Base-by-base conservation (phyloP, 2,797 vertebrate genomes). In the Meda fulgida region DNA sequence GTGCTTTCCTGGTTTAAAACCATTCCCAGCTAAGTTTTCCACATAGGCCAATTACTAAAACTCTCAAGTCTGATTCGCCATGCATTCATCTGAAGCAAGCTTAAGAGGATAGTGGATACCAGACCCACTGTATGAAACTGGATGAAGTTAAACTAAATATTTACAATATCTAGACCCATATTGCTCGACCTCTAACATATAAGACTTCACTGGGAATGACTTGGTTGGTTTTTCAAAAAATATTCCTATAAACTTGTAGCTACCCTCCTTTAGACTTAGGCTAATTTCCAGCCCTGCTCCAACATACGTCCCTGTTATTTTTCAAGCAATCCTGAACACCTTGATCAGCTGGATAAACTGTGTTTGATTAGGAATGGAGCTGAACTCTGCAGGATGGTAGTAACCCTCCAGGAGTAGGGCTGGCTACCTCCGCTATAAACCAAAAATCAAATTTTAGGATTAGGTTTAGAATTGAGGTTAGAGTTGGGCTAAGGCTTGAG, bases 11-110 rank as follows among this genome's bases (percentile, higher is more conserved):
- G 67, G 87, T 92, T 92, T 93, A 91, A 93, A 93, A 84, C 87
- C 78, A 83, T 91, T 89, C 83, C 88, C 86, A 90, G 90, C 87
- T 84, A 91, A 93, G 83, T 88, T 89, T 92, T 91, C 91, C 85
- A 92, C 88, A 90, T 79, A 53, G 84, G 88, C 69, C 90, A 88
- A 91, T 93, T 91, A 92, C 84, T 70, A 69, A 55, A 73, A 51
- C 88, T 78, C 88, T 82, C 51, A 73, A 60, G 38, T 7, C 78
- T 89, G 89, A 89, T 91, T 93, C 89, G 84, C 80, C 85, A 78
- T 7, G 53, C 77, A 78, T 89, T 89, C 84, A 84, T 83, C 86
- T 78, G 46, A 88, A 53, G 90, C 87, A 26, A 19, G 87, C 83
- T 86, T 86, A 85, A 79, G 87, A 82, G 71, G 71, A 86, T 70